phyloP scores from a whole-genome alignment of 2,888 invertebrate genomes.

The Stictocephala bisonia region DNA sequence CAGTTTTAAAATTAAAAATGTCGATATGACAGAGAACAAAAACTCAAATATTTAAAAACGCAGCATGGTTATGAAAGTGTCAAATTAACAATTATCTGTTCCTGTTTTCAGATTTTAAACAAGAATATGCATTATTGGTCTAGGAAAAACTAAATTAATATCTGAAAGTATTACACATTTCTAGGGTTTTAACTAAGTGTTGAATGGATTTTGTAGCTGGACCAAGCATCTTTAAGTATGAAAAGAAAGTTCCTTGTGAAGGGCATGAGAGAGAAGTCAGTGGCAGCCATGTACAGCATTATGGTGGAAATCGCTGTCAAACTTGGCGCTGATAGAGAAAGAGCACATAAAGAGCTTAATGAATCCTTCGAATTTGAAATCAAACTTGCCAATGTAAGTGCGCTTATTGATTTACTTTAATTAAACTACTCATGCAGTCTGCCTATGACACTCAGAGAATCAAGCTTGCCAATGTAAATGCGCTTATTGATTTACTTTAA shows the following conservation, averaged over 20 bases:
- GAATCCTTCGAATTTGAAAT: slow-evolving; percentile 91
- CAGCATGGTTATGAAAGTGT: no score
- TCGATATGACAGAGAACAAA: no score
- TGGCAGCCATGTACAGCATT: slow-evolving; percentile 86
- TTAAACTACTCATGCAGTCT: no score
- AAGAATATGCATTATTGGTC: neutral
- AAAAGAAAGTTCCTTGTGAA: slow-evolving; percentile 88
- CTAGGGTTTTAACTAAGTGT: neutral
- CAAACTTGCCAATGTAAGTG: slow-evolving; percentile 87
- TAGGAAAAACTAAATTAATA: neutral
- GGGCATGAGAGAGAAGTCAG: slow-evolving; percentile 83
- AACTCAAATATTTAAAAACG: no score
- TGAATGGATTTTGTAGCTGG: slow-evolving; percentile 72
- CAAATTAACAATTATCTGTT: no score
- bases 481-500: no score
- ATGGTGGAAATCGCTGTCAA: slow-evolving; percentile 89
- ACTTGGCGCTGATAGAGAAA: slow-evolving; percentile 80
- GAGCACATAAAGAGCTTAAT: slow-evolving; percentile 77
- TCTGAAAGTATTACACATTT: neutral
- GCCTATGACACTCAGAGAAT: no score
- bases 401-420: no score
- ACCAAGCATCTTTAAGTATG: slow-evolving; percentile 87
- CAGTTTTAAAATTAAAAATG: no score
- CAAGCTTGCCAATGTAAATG: no score
- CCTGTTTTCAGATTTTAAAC: neutral